Evolutionary conservation across 2,888 invertebrate species (phyloP).

Genomic region (Opisthograptis luteolata): DNA sequence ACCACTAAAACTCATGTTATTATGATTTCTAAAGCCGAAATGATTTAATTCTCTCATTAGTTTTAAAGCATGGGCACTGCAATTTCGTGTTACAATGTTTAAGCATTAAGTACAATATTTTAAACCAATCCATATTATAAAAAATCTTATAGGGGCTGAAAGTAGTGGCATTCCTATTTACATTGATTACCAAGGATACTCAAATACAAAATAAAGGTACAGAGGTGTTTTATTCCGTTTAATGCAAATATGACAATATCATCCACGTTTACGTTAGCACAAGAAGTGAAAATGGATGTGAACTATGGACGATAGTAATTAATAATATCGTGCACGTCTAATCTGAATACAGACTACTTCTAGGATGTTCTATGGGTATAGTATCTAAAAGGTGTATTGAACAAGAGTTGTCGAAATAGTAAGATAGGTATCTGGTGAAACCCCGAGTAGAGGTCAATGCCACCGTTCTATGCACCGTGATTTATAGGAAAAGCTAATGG

Average conservation of each 20-base stretch:
- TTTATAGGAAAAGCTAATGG: conserved; percentile 56
- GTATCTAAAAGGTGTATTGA: conserved; percentile 30
- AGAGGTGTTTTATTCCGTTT: conserved; percentile 28
- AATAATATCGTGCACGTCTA: conserved; percentile 48
- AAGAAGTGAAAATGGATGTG: conserved; percentile 42
- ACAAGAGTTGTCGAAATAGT: conserved; percentile 35
- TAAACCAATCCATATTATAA: conserved; percentile 32
- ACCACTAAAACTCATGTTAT: conserved; percentile 31
- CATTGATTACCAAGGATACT: conserved; percentile 33
- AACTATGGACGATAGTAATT: conserved; percentile 35
- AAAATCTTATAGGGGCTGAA: conserved; percentile 14
- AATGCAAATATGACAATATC: conserved; percentile 22
- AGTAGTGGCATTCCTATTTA: conserved; percentile 46
- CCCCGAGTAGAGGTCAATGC: conserved; percentile 43
- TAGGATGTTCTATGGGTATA: conserved; percentile 42
- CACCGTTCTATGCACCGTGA: conserved; percentile 48
- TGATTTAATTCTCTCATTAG: conserved; percentile 49
- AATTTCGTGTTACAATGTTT: conserved; percentile 44
- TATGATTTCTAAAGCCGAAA: conserved; percentile 22
- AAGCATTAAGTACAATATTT: conserved; percentile 60
- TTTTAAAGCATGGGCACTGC: conserved; percentile 60
- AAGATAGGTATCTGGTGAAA: conserved; percentile 47
- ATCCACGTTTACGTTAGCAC: conserved; percentile 45
- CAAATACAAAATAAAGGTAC: conserved; percentile 24
- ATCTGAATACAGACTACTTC: conserved; percentile 38